These are phyloP conservation scores for Spicauda simplicius DNA, from an alignment of 2,888 invertebrate genomes.

Conservation along the genomic window DNA sequence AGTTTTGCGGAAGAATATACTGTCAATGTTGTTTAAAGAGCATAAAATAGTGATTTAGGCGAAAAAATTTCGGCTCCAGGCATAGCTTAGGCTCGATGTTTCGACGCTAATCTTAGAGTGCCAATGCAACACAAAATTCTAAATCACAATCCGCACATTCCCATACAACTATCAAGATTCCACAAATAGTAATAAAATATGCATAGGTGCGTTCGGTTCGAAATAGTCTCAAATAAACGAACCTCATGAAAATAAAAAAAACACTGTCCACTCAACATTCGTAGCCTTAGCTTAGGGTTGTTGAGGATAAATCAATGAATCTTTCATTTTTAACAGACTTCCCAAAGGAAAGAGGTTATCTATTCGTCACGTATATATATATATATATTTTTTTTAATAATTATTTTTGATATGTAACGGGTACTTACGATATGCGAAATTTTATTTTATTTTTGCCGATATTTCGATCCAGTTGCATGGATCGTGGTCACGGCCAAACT, in stretches of 20 bases:
- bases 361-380: too few species aligned
- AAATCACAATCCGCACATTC: slow-evolving; percentile 35
- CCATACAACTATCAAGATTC: slow-evolving; percentile 38
- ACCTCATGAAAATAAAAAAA: slow-evolving; percentile 53
- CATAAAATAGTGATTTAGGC: slow-evolving; percentile 21
- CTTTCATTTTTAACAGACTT: slow-evolving; percentile 39
- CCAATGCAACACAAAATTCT: slow-evolving; percentile 42
- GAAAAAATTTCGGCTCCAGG: slow-evolving; percentile 21
- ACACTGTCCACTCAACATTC: slow-evolving; percentile 82
- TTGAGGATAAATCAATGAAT: slow-evolving; percentile 57
- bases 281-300: slow-evolving; percentile 59
- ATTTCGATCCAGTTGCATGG: too few species aligned
- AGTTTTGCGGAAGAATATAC: slow-evolving; percentile 8
- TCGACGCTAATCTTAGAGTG: slow-evolving; percentile 19
- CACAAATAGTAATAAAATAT: slow-evolving; percentile 42
- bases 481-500: too few species aligned
- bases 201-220: slow-evolving; percentile 58
- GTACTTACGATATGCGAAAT: too few species aligned
- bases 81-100: slow-evolving; percentile 17
- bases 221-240: slow-evolving; percentile 60
- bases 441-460: too few species aligned
- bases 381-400: too few species aligned
- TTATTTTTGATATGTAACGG: too few species aligned
- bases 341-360: too few species aligned
- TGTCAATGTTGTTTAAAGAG: slow-evolving; percentile 4